These are phyloP conservation scores for Cephus nigrinus DNA, from an alignment of 2,888 invertebrate species.

Conservation along the genomic window DNA sequence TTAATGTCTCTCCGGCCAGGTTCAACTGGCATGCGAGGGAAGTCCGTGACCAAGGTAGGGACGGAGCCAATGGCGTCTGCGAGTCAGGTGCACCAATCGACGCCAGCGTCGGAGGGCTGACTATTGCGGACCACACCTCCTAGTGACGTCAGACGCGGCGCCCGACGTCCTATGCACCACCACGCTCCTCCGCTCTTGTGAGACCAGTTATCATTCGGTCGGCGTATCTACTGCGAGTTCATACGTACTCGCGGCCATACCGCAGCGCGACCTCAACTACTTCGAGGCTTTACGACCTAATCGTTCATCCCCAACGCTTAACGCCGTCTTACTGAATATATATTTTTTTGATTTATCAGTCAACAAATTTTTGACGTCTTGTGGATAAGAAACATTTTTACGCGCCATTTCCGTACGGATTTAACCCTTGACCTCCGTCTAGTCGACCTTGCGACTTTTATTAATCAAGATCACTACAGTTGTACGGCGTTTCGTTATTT, in stretches of 20 bases:
- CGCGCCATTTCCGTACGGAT: background rate
- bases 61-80: slow-evolving; percentile 38
- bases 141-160: slow-evolving; percentile 31
- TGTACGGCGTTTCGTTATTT: background rate
- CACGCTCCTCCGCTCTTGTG: background rate
- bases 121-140: slow-evolving; percentile 32
- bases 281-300: background rate
- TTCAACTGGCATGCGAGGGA: slow-evolving; percentile 21
- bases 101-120: slow-evolving; percentile 21
- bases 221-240: slow-evolving; percentile 35
- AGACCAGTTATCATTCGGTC: slow-evolving; percentile 36
- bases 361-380: background rate
- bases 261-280: background rate
- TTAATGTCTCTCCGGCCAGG: slow-evolving; percentile 41
- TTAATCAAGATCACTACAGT: background rate
- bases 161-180: slow-evolving; percentile 11
- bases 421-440: background rate
- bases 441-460: background rate
- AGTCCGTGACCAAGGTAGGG: slow-evolving; percentile 10
- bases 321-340: background rate
- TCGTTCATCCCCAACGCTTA: background rate
- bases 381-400: background rate
- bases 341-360: background rate
- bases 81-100: slow-evolving; percentile 14
- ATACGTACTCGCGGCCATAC: slow-evolving; percentile 19